Percentiles rank a stretch among this genome's conserved stretches.
phyloP scores from a whole-genome alignment of 2,888 invertebrate genomes.

The Acleris cristana region DNA sequence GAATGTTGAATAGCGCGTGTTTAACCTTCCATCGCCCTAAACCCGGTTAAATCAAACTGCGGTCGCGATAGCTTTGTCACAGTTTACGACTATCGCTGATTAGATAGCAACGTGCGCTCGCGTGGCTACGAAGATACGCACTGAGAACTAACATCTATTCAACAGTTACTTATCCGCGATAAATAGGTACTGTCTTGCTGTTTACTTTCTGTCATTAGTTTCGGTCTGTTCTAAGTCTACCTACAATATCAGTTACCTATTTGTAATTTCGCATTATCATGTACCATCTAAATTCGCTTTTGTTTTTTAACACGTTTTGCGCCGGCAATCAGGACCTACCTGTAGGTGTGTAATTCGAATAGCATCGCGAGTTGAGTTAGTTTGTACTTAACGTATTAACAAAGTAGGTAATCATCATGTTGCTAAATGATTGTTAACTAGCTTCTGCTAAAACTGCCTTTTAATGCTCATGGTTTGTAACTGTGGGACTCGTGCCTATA shows the following conservation, averaged over 20 bases:
- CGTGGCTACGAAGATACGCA: conserved; percentile 9
- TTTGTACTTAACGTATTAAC: too few relatives aligned
- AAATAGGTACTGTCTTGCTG: not conserved
- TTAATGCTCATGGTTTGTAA: too few relatives aligned
- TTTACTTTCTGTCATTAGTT: not conserved
- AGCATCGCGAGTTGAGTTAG: too few relatives aligned
- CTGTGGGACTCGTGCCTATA: too few relatives aligned
- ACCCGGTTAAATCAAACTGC: conserved; percentile 33
- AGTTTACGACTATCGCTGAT: conserved; percentile 37
- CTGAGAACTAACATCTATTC: conserved; percentile 24
- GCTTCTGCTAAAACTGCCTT: too few relatives aligned
- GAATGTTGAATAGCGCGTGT: not conserved
- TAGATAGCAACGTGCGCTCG: conserved; percentile 22
- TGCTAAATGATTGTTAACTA: too few relatives aligned
- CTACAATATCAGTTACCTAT: not conserved
- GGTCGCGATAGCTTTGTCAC: conserved; percentile 34
- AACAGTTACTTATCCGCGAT: conserved; percentile 1
- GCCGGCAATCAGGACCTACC: too few relatives aligned
- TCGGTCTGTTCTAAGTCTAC: not conserved
- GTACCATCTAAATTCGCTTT: too few relatives aligned
- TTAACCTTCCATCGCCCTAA: not conserved
- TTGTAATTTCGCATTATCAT: too few relatives aligned
- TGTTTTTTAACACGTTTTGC: too few relatives aligned
- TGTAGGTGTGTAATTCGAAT: too few relatives aligned
- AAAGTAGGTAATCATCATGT: too few relatives aligned